phyloP scores from a whole-genome alignment of 2,888 invertebrate species.

The Dusona sp. region DNA sequence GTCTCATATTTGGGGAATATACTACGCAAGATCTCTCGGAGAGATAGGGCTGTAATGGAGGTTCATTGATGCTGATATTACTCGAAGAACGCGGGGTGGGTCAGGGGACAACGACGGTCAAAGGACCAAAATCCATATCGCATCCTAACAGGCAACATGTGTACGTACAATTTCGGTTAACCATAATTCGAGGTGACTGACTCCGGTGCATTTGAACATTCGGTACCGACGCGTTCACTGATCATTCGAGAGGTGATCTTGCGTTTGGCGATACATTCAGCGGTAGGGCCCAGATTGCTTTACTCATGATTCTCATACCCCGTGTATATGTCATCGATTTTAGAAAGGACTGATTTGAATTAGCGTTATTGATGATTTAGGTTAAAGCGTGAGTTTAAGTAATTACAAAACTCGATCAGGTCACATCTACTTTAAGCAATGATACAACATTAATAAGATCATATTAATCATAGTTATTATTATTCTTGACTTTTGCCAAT shows the following conservation, averaged over 20 bases:
- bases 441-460: background rate
- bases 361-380: background rate
- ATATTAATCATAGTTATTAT: background rate
- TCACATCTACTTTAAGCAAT: background rate
- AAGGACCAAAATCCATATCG: slow-evolving; percentile 60
- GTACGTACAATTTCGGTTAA: slow-evolving; percentile 33
- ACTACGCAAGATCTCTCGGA: slow-evolving; percentile 1
- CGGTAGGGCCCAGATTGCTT: background rate
- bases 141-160: slow-evolving; percentile 39
- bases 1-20: slow-evolving; percentile 21
- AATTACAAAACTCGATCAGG: background rate
- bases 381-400: background rate
- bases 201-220: slow-evolving; percentile 16
- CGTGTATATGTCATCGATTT: background rate
- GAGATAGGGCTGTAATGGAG: slow-evolving; percentile 24
- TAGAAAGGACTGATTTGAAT: background rate
- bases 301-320: background rate
- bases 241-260: slow-evolving; percentile 10
- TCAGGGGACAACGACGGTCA: slow-evolving; percentile 22
- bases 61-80: slow-evolving; percentile 35
- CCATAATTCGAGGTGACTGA: slow-evolving; percentile 33
- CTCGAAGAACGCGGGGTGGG: slow-evolving; percentile 34
- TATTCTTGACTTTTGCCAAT: background rate
- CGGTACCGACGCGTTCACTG: background rate
- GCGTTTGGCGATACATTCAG: background rate